Evolutionary conservation across 2,113 vertebrate species (phyloP), one percentile per base, ranked within the genome.

Genomic region (Siniperca knerii): DNA sequence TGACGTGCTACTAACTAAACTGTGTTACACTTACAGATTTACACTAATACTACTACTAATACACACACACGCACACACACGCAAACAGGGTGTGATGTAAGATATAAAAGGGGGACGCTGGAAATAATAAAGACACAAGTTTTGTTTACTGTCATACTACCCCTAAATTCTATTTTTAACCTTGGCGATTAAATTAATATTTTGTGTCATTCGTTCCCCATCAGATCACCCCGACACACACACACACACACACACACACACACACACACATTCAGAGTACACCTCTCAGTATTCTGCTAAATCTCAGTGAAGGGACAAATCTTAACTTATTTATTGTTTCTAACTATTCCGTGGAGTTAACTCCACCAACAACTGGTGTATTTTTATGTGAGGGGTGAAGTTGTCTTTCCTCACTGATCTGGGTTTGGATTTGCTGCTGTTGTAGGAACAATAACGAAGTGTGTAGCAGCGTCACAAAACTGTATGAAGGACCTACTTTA

Each of bases 251-350:
- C 37, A 84, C 55, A 77, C 82, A 81, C 67, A 74, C 62, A 71
- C 50, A 72, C 65, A 69, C 35, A 18, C 48, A 68, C 35, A 82
- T 4, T 12, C 35, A 65, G 35, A 83, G 40, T 57, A 75, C 67
- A 75, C 18, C 18, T n/a, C 42, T 85, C 50, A 64, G 76, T 87
- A n/a, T 87, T 88, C 73, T 82, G 65, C 42, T 73, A 29, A 66
- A 73, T 75, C 81, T 90, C 80, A 87, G 75, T 86, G 81, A 90
- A 85, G 79, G 82, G 62, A 84, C 8, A 0, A 12, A 71, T 78
- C 21, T 68, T 68, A 55, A 82, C 37, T 77, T 82, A 88, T 88
- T 85, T 85, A 81, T 92, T 84, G 71, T 88, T 90, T 85, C 33
- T 85, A 58, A 70, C 23, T 78, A 48, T 73, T 88, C 66, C 20